Conservation (phyloP, 2,797 vertebrate genomes). For the Rachycentron canadum region DNA sequence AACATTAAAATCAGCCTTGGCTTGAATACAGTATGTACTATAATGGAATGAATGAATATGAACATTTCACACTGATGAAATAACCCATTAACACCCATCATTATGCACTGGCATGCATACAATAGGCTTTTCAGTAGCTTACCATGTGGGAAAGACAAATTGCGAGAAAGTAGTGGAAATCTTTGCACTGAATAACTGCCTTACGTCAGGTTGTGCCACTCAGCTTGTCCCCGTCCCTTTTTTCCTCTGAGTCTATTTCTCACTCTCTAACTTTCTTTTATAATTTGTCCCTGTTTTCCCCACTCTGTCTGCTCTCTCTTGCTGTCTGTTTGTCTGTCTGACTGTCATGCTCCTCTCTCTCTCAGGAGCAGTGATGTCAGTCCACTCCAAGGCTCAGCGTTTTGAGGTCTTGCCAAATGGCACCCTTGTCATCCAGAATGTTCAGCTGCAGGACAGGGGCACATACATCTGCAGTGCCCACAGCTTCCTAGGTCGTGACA, state of each 20-base stretch:
- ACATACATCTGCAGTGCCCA: constrained; percentile 93
- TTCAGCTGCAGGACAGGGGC: constrained; percentile 92
- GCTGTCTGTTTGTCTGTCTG: constrained; percentile 22
- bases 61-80: constrained; percentile 57
- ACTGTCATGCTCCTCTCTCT: constrained; percentile 28
- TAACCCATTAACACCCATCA: constrained; percentile 62
- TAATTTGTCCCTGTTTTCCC: constrained; percentile 54
- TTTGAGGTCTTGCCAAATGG: constrained; percentile 94
- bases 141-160: constrained; percentile 64
- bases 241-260: constrained; percentile 41
- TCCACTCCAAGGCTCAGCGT: constrained; percentile 85
- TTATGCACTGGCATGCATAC: constrained; percentile 63
- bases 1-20: constrained; percentile 22
- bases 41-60: constrained; percentile 25
- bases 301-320: constrained; percentile 40
- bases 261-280: constrained; percentile 53
- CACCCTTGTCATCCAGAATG: constrained; percentile 89
- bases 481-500: constrained; percentile 88
- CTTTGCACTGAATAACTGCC: constrained; percentile 67
- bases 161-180: constrained; percentile 74
- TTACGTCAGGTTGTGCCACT: constrained; percentile 58
- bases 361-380: constrained; percentile 90
- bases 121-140: constrained; percentile 66
- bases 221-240: constrained; percentile 42
- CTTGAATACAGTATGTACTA: constrained; percentile 14